These are phyloP conservation scores for Mastigias papua DNA, from an alignment of 30 jellyfish, hydroid and myxozoan genomes.

Conservation along the genomic window DNA sequence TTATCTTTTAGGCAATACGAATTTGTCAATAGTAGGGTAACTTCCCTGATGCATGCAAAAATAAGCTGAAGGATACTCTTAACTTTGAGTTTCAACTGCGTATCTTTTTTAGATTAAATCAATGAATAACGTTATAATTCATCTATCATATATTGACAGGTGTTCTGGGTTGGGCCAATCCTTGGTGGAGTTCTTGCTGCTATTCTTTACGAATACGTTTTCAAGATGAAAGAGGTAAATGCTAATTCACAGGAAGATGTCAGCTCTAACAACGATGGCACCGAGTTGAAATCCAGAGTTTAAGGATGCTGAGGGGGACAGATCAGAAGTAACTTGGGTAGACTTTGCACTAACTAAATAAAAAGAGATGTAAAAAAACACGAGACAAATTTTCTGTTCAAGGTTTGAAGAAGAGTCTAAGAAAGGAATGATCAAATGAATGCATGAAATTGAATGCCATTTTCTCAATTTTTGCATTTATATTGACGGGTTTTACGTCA, in stretches of 20 bases:
- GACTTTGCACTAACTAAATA: background rate
- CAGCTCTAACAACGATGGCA: slow-evolving; percentile 61
- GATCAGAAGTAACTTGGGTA: background rate
- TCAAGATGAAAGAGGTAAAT: slow-evolving; percentile 74
- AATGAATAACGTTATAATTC: background rate
- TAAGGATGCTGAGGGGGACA: background rate
- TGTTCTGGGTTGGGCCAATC: slow-evolving; percentile 93
- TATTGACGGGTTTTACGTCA: too few relatives aligned
- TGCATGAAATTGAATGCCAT: too few relatives aligned
- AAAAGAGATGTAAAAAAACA: background rate
- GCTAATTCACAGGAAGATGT: slow-evolving; percentile 40
- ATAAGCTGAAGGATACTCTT: too few relatives aligned
- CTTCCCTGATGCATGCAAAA: too few relatives aligned
- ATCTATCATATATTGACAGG: slow-evolving; percentile 30
- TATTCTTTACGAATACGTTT: slow-evolving; percentile 75
- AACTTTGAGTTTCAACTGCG: too few relatives aligned
- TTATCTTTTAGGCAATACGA: too few relatives aligned
- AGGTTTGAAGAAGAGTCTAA: background rate
- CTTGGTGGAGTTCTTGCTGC: slow-evolving; percentile 92
- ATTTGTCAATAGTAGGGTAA: too few relatives aligned
- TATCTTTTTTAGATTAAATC: background rate
- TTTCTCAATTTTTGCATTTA: too few relatives aligned
- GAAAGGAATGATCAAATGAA: background rate
- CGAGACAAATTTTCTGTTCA: background rate
- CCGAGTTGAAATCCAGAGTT: slow-evolving; percentile 56